Evolutionary conservation across 2,888 invertebrate genomes (phyloP).

Genomic region (Selenia dentaria): DNA sequence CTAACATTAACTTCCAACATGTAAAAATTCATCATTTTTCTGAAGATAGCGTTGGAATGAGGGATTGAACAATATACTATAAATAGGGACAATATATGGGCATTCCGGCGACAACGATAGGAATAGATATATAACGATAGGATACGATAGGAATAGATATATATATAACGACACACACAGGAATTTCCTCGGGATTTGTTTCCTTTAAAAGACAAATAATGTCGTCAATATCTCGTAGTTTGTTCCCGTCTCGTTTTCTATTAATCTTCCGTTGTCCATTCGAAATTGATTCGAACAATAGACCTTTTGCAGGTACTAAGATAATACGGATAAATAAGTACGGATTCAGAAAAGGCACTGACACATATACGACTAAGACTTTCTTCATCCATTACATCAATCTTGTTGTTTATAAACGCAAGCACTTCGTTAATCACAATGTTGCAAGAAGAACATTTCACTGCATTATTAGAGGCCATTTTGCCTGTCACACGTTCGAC

Average conservation of each 20-base stretch:
- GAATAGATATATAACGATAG: too few species aligned
- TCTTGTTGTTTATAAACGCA: not conserved
- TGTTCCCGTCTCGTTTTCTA: not conserved
- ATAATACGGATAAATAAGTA: too few species aligned
- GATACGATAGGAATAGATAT: too few species aligned
- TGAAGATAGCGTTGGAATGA: too few species aligned
- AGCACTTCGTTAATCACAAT: not conserved
- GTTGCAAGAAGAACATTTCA: not conserved
- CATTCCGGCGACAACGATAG: too few species aligned
- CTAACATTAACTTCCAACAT: too few species aligned
- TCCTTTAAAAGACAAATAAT: not conserved
- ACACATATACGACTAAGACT: not conserved
- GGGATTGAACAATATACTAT: too few species aligned
- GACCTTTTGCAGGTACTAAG: not conserved
- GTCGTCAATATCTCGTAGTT: not conserved
- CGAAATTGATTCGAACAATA: not conserved
- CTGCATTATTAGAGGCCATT: not conserved
- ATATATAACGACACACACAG: not conserved
- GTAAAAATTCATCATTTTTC: too few species aligned
- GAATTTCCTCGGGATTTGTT: not conserved
- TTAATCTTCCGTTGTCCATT: not conserved
- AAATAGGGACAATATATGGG: too few species aligned
- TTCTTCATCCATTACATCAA: not conserved
- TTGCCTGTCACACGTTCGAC: not conserved
- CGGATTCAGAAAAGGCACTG: not conserved